Evolutionary conservation across 1,140 invertebrate species (phyloP).

Genomic region (Drosophila jambulina): DNA sequence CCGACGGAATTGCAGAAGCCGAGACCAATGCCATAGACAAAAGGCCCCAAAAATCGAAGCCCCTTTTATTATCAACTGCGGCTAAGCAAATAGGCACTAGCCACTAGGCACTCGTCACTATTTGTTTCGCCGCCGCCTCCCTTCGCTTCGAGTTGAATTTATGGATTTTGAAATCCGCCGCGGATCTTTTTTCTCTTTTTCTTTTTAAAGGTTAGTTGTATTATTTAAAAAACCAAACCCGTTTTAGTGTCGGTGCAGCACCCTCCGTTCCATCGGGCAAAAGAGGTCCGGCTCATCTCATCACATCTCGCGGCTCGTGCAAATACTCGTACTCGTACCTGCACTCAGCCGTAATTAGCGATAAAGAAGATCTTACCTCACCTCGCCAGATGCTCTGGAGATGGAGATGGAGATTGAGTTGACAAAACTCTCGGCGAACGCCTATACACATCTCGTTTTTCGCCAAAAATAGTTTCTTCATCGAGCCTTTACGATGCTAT

Average conservation of each 20-base stretch:
- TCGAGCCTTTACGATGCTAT: slow-evolving; percentile 20
- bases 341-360: slow-evolving; percentile 50
- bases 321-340: slow-evolving; percentile 24
- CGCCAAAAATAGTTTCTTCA: slow-evolving; percentile 7
- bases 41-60: slow-evolving; percentile 57
- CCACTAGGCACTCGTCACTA: slow-evolving; percentile 49
- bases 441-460: background rate
- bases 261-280: slow-evolving; percentile 44
- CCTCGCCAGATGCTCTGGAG: slow-evolving; percentile 11
- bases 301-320: slow-evolving; percentile 17
- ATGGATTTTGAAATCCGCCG: slow-evolving; percentile 60
- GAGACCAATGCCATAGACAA: slow-evolving; percentile 53
- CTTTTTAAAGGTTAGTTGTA: slow-evolving; percentile 64
- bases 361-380: slow-evolving; percentile 55
- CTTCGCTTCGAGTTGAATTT: slow-evolving; percentile 42
- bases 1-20: slow-evolving; percentile 46
- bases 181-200: slow-evolving; percentile 18
- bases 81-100: slow-evolving; percentile 50
- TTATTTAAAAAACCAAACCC: slow-evolving; percentile 64
- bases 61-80: slow-evolving; percentile 49
- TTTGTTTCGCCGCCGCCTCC: slow-evolving; percentile 36
- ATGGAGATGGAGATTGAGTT: slow-evolving; percentile 13
- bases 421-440: slow-evolving; percentile 15
- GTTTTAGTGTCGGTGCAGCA: slow-evolving; percentile 53
- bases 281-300: slow-evolving; percentile 46